Evolutionary conservation across 1,140 invertebrate species (phyloP), one percentile per base, ranked within the genome.

Genomic region (Heliconius nattereri): DNA sequence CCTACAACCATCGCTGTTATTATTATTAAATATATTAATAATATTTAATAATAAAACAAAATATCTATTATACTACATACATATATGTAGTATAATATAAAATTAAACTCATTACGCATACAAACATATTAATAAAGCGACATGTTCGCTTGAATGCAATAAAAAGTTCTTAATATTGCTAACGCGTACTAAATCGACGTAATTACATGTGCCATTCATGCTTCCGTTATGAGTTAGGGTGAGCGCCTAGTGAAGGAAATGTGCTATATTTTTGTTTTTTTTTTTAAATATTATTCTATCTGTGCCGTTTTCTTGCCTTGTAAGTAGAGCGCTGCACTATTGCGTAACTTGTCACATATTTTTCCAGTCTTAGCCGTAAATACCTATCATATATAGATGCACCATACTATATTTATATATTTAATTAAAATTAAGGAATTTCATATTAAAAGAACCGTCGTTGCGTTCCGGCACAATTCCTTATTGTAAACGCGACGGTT

Each of bases 111-210:
- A 66, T 66, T 66, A 66, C 26, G 60, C 26, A 66, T 29, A 66
- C 60, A 66, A 66, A 66, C 60, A 66, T 29, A 66, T 66, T 66
- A 66, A 66, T 66, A 66, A 66, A 66, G 60, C 26, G n/a, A 60
- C 23, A 11, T 54, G 9, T 23, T 60, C 71, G 29, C 52, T 66
- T 66, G 26, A 73, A 78, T 32, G 52, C 71, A 73, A 78, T 78
- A 73, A 78, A 78, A 60, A 57, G 3, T 60, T 78, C 52, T 78
- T 71, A 73, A 73, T 35, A 78, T 78, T 78, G 29, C 71, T 49
- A 73, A 29, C 77, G 77, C 77, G 77, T 78, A 54, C 72, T 54
- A 54, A 78, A 78, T 73, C 32, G 49, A 78, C 45, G 32, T 78
- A 73, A 78, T 78, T 78, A 40, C 76, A 40, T 45, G 26, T 52